A percentile compares a stretch with the other conserved stretches of the same genome.
Conservation (phyloP, 2,797 vertebrate species). For the Vespertilio murinus region DNA sequence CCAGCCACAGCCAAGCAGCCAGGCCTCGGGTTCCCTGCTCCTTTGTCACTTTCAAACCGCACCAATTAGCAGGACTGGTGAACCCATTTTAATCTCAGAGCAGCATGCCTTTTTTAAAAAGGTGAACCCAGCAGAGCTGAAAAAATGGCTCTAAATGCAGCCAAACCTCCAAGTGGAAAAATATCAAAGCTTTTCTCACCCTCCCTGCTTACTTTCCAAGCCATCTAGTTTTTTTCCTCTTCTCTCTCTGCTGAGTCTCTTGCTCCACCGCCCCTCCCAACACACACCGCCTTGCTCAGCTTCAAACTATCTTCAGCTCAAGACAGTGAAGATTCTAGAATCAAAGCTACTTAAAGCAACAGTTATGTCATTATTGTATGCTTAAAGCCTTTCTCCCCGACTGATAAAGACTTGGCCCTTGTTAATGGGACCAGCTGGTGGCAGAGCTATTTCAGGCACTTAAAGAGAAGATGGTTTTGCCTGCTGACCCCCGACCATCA, state of each 20-base stretch:
- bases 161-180: not conserved
- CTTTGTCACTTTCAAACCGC: not conserved
- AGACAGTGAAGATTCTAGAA: not conserved
- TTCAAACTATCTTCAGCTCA: slow-evolving; percentile 45
- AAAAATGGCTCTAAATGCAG: not conserved
- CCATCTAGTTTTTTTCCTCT: not conserved
- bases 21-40: not conserved
- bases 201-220: not conserved
- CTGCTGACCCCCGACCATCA: not conserved
- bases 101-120: not conserved
- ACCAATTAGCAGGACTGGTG: not conserved
- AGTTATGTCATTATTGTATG: not conserved
- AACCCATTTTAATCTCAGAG: not conserved
- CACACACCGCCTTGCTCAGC: accelerated
- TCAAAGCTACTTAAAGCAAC: not conserved
- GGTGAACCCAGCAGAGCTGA: not conserved
- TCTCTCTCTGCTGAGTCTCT: not conserved
- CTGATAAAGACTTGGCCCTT: not conserved
- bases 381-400: not conserved
- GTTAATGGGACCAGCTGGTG: not conserved
- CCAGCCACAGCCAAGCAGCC: not conserved
- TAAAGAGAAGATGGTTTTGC: not conserved
- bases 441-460: not conserved
- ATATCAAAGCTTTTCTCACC: not conserved
- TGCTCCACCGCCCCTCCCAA: too few species aligned